A percentile compares a stretch with the other conserved stretches of the same genome.
Evolutionary conservation across 2,113 vertebrate species (phyloP).

Genomic region (Bubo blakistoni): DNA sequence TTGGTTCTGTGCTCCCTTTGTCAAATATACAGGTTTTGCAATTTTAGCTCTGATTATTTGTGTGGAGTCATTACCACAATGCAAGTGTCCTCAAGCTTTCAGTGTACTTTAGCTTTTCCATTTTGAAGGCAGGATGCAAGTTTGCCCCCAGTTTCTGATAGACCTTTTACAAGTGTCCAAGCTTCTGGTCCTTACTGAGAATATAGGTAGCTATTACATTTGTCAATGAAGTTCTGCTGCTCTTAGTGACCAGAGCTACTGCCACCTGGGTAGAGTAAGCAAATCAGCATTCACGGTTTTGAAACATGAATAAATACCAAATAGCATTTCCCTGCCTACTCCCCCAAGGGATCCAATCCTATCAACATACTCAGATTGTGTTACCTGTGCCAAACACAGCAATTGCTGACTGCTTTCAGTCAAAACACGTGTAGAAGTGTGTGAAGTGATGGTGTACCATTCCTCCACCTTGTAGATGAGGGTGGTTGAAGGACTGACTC

Average conservation of each 20-base stretch:
- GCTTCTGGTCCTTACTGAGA: background rate
- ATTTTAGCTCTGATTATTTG: background rate
- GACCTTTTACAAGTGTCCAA: background rate
- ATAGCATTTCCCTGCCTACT: background rate
- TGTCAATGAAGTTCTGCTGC: background rate
- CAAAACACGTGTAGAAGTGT: background rate
- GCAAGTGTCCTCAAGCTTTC: background rate
- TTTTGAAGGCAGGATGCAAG: background rate
- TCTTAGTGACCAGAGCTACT: background rate
- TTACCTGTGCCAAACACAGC: background rate
- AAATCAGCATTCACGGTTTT: background rate
- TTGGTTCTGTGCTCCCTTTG: background rate
- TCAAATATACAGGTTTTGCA: background rate
- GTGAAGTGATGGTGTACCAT: background rate
- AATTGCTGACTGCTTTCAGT: fast-evolving
- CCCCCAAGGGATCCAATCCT: background rate
- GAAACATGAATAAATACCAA: background rate
- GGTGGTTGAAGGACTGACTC: background rate
- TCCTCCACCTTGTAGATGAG: background rate
- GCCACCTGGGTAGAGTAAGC: background rate
- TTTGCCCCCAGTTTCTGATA: background rate
- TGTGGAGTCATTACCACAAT: background rate
- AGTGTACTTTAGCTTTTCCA: background rate
- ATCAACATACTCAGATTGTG: background rate
- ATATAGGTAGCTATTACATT: background rate